phyloP scores from a whole-genome alignment of 2,888 invertebrate genomes.

The Colostygia pectinataria region DNA sequence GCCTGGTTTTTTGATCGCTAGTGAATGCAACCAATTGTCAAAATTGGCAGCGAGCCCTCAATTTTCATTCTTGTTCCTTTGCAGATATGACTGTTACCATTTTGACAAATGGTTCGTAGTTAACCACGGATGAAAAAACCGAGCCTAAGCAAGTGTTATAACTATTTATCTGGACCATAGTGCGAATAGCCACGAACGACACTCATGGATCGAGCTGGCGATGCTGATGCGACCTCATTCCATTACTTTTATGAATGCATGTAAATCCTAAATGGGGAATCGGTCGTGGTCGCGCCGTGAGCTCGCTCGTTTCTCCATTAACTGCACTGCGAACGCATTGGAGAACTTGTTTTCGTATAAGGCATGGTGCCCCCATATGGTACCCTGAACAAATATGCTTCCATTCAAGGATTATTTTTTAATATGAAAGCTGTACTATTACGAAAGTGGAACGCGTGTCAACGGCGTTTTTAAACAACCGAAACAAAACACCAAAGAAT shows the following conservation, averaged over 20 bases:
- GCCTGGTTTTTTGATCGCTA: too few species aligned
- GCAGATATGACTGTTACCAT: too few species aligned
- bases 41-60: too few species aligned
- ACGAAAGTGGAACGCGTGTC: constrained; percentile 46
- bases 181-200: background rate
- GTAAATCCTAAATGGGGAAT: constrained; percentile 49
- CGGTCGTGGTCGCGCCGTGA: constrained; percentile 42
- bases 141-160: too few species aligned
- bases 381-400: constrained; percentile 61
- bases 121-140: too few species aligned
- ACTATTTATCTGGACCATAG: too few species aligned
- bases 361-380: constrained; percentile 66
- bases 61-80: too few species aligned
- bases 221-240: constrained; percentile 42
- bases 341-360: constrained; percentile 77
- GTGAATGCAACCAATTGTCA: too few species aligned
- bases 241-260: constrained; percentile 43
- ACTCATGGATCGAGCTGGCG: constrained; percentile 29
- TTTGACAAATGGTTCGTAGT: too few species aligned
- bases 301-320: constrained; percentile 59
- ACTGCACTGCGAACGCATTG: constrained; percentile 73
- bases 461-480: constrained; percentile 1
- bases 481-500: constrained; percentile 14
- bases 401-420: constrained; percentile 68
- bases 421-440: constrained; percentile 44